phyloP scores from a whole-genome alignment of 2,888 invertebrate genomes.

The Oligia fasciuncula region DNA sequence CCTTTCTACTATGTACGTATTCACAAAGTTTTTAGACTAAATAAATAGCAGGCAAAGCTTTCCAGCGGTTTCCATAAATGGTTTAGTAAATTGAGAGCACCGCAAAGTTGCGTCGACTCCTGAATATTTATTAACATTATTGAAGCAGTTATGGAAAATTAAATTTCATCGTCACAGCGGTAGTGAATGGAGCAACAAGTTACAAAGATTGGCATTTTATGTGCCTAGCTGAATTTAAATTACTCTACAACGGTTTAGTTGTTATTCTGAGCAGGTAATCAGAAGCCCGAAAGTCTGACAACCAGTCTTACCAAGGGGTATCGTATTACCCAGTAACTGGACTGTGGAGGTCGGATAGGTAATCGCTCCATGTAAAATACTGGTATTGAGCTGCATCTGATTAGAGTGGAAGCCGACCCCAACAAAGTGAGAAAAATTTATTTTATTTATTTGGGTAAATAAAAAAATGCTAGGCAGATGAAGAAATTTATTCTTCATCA shows the following conservation, averaged over 20 bases:
- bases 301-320: background rate
- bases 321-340: background rate
- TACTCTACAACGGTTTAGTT: background rate
- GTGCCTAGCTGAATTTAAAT: background rate
- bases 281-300: background rate
- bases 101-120: slow-evolving; percentile 52
- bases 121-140: slow-evolving; percentile 69
- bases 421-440: background rate
- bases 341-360: background rate
- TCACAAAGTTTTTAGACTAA: slow-evolving; percentile 40
- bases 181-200: slow-evolving; percentile 39
- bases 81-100: slow-evolving; percentile 62
- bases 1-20: slow-evolving; percentile 14
- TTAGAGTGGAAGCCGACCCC: background rate
- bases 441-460: too few species aligned
- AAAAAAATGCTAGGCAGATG: background rate
- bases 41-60: slow-evolving; percentile 45
- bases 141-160: slow-evolving; percentile 61
- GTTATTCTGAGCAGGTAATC: background rate
- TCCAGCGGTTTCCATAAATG: slow-evolving; percentile 51
- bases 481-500: background rate
- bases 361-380: background rate
- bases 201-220: slow-evolving; percentile 10
- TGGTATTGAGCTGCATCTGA: background rate
- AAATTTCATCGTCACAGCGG: slow-evolving; percentile 40